phyloP scores from a whole-genome alignment of 2,888 invertebrate species.

The Gryllus longicercus region DNA sequence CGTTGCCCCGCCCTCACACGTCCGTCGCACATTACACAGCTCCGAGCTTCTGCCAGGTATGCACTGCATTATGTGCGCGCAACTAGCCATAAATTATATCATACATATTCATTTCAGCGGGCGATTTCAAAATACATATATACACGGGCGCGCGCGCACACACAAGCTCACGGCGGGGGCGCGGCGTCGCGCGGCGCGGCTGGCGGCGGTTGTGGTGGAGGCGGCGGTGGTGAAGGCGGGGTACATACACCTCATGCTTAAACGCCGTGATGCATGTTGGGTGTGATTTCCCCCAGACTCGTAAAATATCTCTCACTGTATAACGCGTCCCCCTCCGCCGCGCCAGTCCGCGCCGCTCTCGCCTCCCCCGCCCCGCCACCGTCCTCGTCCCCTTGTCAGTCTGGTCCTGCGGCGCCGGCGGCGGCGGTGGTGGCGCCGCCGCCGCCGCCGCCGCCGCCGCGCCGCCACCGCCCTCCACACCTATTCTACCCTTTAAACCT shows the following conservation, averaged over 20 bases:
- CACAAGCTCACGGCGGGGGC: neutral
- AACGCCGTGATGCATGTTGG: slow-evolving; percentile 17
- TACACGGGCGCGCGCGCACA: neutral
- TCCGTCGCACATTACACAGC: neutral
- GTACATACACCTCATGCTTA: slow-evolving; percentile 17
- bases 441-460: neutral
- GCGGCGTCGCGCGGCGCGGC: neutral
- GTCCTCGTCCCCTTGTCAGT: neutral
- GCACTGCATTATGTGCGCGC: slow-evolving; percentile 2
- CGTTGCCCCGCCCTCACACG: neutral
- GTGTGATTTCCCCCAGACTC: slow-evolving; percentile 17
- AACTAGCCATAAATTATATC: slow-evolving; percentile 17
- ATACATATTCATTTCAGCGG: slow-evolving; percentile 17
- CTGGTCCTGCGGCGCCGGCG: neutral
- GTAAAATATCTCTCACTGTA: slow-evolving; percentile 9
- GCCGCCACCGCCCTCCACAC: neutral
- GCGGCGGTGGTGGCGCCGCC: neutral
- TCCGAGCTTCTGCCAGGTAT: slow-evolving; percentile 7
- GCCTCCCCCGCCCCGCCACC: neutral
- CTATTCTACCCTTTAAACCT: slow-evolving; percentile 2
- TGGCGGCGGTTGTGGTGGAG: neutral
- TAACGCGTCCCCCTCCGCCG: neutral
- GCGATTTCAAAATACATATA: slow-evolving; percentile 8
- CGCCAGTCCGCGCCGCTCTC: neutral
- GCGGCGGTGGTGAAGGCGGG: neutral